Conservation (phyloP, 1,140 invertebrate genomes). For the Tetranychus urticae region DNA sequence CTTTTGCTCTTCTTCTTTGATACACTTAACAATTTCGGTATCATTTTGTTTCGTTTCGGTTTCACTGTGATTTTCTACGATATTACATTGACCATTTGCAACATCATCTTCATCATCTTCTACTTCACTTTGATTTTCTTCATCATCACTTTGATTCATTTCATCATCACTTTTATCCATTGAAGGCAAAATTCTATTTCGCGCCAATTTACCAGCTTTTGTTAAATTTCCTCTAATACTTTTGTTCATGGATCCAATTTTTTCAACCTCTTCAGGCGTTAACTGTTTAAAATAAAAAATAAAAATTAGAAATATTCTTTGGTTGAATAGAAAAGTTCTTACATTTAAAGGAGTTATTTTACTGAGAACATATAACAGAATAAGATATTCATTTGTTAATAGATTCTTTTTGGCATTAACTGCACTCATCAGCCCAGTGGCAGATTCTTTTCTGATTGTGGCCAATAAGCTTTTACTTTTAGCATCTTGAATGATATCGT, state of each 20-base stretch:
- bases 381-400: neutral
- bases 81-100: neutral
- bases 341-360: neutral
- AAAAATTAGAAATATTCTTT: neutral
- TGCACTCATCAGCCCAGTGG: neutral
- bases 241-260: neutral
- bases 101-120: neutral
- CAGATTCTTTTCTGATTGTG: neutral
- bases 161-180: neutral
- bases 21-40: no score
- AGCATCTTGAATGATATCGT: neutral
- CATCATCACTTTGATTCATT: neutral
- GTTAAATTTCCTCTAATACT: neutral
- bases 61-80: no score
- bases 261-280: neutral
- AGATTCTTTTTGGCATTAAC: neutral
- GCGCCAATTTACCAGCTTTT: neutral
- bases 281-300: neutral
- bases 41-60: no score
- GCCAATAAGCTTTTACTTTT: neutral
- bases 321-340: no score
- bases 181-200: neutral
- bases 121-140: neutral
- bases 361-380: neutral
- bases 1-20: no score